These are phyloP conservation scores for Falcunculus frontatus DNA, from an alignment of 2,113 vertebrate genomes.

Conservation along the genomic window DNA sequence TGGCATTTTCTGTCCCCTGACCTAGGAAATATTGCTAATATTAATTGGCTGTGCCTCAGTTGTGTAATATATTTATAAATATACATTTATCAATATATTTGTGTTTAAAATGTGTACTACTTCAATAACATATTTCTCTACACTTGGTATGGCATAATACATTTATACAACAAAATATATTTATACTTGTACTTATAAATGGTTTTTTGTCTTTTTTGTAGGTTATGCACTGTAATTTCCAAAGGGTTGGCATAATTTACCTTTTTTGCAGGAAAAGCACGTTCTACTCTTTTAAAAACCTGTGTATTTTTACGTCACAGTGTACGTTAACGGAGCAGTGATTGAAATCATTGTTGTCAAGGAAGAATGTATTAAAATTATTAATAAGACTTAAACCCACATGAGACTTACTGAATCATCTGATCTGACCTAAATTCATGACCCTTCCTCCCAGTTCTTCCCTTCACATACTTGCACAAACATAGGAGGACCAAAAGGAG, in stretches of 20 bases:
- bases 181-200: not conserved
- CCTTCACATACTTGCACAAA: not conserved
- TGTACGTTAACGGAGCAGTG: not conserved
- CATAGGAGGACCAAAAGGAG: not conserved
- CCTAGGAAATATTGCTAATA: not conserved
- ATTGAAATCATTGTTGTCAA: slow-evolving; percentile 47
- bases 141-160: not conserved
- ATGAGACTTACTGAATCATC: slow-evolving; percentile 56
- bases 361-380: slow-evolving; percentile 59
- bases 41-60: not conserved
- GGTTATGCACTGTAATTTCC: not conserved
- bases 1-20: not conserved
- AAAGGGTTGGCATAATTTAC: not conserved
- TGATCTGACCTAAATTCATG: slow-evolving; percentile 66
- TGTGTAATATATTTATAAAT: not conserved
- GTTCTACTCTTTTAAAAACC: not conserved
- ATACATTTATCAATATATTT: not conserved
- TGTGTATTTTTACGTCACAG: not conserved
- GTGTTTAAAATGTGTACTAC: not conserved
- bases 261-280: not conserved
- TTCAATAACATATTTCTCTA: not conserved
- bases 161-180: not conserved
- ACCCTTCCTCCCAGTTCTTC: slow-evolving; percentile 43
- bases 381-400: slow-evolving; percentile 60
- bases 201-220: not conserved